These are phyloP conservation scores for Alauda arvensis DNA, from an alignment of 2,797 vertebrate genomes.

Conservation along the genomic window DNA sequence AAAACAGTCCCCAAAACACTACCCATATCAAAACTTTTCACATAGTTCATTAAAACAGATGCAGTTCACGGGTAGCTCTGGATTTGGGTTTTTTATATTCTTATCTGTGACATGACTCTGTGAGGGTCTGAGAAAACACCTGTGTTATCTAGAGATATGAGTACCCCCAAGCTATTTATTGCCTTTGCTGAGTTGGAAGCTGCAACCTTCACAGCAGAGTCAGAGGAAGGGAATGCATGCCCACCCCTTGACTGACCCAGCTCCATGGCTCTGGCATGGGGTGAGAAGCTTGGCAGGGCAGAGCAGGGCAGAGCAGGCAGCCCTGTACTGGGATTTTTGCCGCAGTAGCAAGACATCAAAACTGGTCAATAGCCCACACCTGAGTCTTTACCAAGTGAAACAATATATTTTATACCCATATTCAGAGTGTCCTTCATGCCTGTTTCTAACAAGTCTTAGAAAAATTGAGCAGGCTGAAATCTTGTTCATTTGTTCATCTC, in stretches of 20 bases:
- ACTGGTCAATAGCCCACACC: background rate
- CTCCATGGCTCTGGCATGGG: background rate
- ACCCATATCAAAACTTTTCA: background rate
- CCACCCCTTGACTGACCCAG: background rate
- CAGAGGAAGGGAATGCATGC: background rate
- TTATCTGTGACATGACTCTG: background rate
- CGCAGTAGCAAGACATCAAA: background rate
- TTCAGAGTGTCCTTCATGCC: background rate
- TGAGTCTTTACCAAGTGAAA: background rate
- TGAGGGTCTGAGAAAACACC: background rate
- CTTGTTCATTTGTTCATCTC: background rate
- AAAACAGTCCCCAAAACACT: background rate
- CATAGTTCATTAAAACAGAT: background rate
- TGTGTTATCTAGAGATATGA: background rate
- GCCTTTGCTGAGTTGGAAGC: background rate
- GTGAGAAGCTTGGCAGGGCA: background rate
- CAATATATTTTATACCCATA: accelerated
- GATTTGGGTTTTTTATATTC: background rate
- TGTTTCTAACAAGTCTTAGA: background rate
- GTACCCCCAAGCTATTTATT: background rate
- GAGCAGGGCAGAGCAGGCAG: background rate
- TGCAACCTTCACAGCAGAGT: background rate
- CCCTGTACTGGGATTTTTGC: background rate
- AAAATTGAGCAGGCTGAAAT: background rate
- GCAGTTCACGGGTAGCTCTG: background rate